A percentile compares a stretch with the other conserved stretches of the same genome.
These are phyloP conservation scores for Odiellus spinosus DNA, from an alignment of 2,888 invertebrate genomes.

Conservation along the genomic window DNA sequence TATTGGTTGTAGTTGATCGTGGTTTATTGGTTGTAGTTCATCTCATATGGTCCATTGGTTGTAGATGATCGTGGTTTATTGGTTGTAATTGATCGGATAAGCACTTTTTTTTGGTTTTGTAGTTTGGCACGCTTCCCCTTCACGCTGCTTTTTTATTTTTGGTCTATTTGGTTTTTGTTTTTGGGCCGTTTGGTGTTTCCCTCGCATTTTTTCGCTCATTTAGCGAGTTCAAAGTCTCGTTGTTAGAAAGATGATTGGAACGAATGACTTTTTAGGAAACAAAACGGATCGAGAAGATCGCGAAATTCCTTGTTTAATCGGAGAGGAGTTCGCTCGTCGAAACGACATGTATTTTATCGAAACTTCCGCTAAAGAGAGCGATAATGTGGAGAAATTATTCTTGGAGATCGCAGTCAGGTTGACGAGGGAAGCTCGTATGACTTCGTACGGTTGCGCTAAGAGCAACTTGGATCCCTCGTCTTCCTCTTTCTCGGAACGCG, in stretches of 20 bases:
- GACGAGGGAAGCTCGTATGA: constrained; percentile 24
- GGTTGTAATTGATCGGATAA: not conserved
- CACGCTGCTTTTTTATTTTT: too few species aligned
- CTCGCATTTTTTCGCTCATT: too few species aligned
- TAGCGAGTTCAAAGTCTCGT: too few species aligned
- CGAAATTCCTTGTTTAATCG: constrained; percentile 86
- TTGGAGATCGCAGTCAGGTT: constrained; percentile 83
- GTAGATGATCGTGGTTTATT: not conserved
- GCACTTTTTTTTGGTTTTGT: too few species aligned
- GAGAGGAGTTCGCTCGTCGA: constrained; percentile 80
- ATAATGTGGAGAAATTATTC: constrained; percentile 90
- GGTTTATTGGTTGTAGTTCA: not conserved
- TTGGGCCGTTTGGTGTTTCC: too few species aligned
- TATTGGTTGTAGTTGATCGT: not conserved
- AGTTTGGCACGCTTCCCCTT: too few species aligned
- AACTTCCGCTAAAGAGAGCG: constrained; percentile 94
- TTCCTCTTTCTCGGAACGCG: constrained; percentile 1
- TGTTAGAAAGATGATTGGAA: constrained; percentile 10
- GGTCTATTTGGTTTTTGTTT: too few species aligned
- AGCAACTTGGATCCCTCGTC: constrained; percentile 4
- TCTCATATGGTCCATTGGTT: not conserved
- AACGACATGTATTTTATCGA: constrained; percentile 96
- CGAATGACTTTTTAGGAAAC: constrained; percentile 50
- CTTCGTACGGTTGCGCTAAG: not conserved
- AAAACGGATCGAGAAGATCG: constrained; percentile 93